Evolutionary conservation across 2,888 invertebrate species (phyloP).

Genomic region (Invenusta paracnida): DNA sequence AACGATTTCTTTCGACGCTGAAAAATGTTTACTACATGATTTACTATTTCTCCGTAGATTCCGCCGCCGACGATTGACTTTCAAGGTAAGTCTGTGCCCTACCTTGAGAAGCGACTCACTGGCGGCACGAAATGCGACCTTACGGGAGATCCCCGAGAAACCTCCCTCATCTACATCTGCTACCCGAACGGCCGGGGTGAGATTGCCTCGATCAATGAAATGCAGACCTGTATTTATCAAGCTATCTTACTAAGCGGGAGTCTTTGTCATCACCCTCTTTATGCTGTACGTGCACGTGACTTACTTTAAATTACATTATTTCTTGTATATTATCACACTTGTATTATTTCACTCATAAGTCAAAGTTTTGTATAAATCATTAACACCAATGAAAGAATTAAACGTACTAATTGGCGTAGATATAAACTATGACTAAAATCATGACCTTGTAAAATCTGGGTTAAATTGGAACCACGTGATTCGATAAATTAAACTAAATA

Average conservation of each 20-base stretch:
- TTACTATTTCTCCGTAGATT: too few species aligned
- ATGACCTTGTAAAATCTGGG: too few species aligned
- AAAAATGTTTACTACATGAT: too few species aligned
- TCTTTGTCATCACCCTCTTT: slow-evolving; percentile 76
- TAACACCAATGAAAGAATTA: too few species aligned
- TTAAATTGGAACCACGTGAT: too few species aligned
- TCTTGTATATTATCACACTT: background rate
- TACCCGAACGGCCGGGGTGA: slow-evolving; percentile 80
- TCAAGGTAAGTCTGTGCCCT: background rate
- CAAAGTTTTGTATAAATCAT: too few species aligned
- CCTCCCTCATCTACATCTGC: slow-evolving; percentile 80
- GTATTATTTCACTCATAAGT: too few species aligned
- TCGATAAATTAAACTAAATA: too few species aligned
- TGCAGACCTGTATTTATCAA: slow-evolving; percentile 88
- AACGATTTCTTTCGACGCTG: too few species aligned
- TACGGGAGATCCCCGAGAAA: slow-evolving; percentile 75
- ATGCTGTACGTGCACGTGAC: background rate
- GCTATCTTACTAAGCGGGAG: slow-evolving; percentile 78
- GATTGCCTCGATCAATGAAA: slow-evolving; percentile 84
- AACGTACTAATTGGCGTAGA: too few species aligned
- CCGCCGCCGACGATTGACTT: background rate
- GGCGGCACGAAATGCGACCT: slow-evolving; percentile 69
- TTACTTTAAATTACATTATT: background rate
- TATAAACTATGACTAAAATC: too few species aligned
- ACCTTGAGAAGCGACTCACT: background rate